Percentiles rank a stretch among this genome's conserved stretches.
Conservation (phyloP, 1,140 invertebrate genomes). For the Theocolax elegans region DNA sequence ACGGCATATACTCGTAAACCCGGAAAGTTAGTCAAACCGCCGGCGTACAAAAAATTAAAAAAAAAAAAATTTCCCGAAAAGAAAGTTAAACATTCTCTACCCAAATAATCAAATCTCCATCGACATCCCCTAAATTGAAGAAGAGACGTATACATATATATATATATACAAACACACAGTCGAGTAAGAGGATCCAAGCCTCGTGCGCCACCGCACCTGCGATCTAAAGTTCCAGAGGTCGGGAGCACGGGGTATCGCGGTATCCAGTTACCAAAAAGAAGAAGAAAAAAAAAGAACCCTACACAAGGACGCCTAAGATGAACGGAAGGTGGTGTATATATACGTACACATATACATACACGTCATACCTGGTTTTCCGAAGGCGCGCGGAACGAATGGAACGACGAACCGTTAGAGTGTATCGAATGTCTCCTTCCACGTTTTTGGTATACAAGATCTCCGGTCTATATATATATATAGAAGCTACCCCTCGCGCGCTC, state of each 20-base stretch:
- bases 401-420: constrained; percentile 59
- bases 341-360: constrained; percentile 17
- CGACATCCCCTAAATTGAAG: no score
- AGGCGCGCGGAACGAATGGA: constrained; percentile 38
- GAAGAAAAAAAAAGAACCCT: neutral
- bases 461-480: no score
- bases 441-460: no score
- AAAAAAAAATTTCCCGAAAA: no score
- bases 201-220: constrained; percentile 58
- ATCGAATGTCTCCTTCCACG: constrained; percentile 61
- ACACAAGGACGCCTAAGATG: neutral
- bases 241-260: constrained; percentile 52
- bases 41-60: no score
- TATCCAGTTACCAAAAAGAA: constrained; percentile 57
- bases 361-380: neutral
- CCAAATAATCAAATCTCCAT: no score
- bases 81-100: no score
- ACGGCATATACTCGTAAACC: no score
- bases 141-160: no score
- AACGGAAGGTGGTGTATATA: no score
- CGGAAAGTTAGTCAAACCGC: no score
- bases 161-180: no score
- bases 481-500: constrained; percentile 53
- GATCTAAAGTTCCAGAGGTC: constrained; percentile 65
- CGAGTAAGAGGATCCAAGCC: constrained; percentile 42